phyloP scores from a whole-genome alignment of 1,140 invertebrate species.

The Capitella teleta region DNA sequence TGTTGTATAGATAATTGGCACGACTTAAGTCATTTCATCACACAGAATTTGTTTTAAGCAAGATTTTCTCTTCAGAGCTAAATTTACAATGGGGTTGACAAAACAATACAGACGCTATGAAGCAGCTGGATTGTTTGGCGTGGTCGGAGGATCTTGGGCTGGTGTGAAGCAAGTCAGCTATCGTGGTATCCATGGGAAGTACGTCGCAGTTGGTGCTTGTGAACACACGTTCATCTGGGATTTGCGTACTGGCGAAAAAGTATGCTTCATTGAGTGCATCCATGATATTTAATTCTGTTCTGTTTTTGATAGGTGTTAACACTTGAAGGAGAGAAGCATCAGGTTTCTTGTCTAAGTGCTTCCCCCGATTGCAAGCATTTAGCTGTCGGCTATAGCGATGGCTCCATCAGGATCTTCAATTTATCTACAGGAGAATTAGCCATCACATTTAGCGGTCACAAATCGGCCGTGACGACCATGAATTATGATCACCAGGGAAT shows the following conservation, averaged over 20 bases:
- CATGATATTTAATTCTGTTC: not conserved
- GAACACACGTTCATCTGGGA: slow-evolving; percentile 94
- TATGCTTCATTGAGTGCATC: not conserved
- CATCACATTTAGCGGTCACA: slow-evolving; percentile 78
- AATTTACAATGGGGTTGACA: slow-evolving; percentile 95
- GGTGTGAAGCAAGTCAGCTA: slow-evolving; percentile 63
- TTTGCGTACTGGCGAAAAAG: slow-evolving; percentile 70
- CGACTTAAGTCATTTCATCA: no score
- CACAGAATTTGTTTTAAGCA: no score
- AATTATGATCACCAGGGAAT: slow-evolving; percentile 69
- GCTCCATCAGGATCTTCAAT: slow-evolving; percentile 67
- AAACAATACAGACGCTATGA: slow-evolving; percentile 90
- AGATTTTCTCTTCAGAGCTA: no score
- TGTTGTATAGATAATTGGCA: no score
- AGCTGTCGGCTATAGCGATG: slow-evolving; percentile 85
- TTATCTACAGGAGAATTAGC: slow-evolving; percentile 52
- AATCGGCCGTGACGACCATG: slow-evolving; percentile 68
- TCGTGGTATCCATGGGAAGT: slow-evolving; percentile 64
- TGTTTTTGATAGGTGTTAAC: slow-evolving; percentile 21
- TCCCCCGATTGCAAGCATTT: slow-evolving; percentile 63
- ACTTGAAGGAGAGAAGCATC: slow-evolving; percentile 58
- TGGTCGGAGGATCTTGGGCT: slow-evolving; percentile 66
- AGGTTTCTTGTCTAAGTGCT: slow-evolving; percentile 58
- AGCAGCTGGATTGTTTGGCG: slow-evolving; percentile 60
- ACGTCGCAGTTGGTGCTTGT: slow-evolving; percentile 74